Evolutionary conservation across 2,797 vertebrate genomes (phyloP).

Genomic region (Muscicapa striata): DNA sequence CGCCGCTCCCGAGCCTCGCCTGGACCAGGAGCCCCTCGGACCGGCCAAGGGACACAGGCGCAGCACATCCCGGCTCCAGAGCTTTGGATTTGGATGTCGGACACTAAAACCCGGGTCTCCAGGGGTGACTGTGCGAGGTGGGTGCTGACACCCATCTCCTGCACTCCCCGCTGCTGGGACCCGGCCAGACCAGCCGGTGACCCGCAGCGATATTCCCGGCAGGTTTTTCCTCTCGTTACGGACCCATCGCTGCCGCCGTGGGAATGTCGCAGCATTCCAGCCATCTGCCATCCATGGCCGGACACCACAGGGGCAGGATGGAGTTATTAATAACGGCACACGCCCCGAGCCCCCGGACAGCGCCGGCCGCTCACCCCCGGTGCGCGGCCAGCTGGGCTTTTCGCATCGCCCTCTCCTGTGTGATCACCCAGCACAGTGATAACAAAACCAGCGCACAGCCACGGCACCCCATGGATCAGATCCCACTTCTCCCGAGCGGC

Average conservation of each 20-base stretch:
- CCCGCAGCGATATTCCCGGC: neutral
- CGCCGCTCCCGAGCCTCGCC: accelerated
- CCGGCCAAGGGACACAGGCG: no score
- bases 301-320: neutral
- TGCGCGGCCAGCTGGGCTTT: accelerated
- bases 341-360: accelerated
- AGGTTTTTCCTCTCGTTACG: neutral
- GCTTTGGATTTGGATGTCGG: neutral
- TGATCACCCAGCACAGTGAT: accelerated
- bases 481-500: neutral
- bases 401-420: accelerated
- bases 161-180: neutral
- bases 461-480: accelerated
- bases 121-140: neutral
- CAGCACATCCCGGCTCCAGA: neutral
- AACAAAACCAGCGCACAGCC: accelerated
- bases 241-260: neutral
- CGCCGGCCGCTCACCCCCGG: accelerated
- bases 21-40: neutral
- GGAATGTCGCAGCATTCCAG: neutral
- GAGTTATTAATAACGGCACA: neutral
- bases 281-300: neutral
- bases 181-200: neutral
- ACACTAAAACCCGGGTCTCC: no score
- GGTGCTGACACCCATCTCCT: neutral